Conservation (phyloP, 2,113 vertebrate species). For the Anguilla japonica region DNA sequence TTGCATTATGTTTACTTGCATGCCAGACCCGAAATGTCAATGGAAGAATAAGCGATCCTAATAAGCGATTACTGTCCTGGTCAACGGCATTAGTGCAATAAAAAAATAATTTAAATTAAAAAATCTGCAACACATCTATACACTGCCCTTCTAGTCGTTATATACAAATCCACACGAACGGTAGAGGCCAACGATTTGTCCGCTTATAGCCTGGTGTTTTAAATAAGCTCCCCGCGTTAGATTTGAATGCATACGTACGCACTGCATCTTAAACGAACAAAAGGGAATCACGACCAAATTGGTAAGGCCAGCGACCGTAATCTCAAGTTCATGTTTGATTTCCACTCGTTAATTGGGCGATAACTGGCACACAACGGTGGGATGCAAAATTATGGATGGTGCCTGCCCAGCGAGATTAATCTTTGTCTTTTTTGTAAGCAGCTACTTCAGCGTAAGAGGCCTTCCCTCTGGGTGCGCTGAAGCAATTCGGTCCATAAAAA, state of each 20-base stretch:
- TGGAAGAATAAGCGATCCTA: not conserved
- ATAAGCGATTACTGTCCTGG: not conserved
- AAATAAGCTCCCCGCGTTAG: not conserved
- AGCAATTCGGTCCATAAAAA: no score
- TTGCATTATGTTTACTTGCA: not conserved
- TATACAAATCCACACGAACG: not conserved
- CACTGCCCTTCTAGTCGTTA: not conserved
- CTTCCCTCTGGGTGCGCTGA: not conserved
- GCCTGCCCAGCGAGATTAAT: constrained; percentile 65
- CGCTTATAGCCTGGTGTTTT: not conserved
- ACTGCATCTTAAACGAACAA: constrained; percentile 53
- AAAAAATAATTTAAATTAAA: no score
- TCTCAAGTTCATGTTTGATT: constrained; percentile 51
- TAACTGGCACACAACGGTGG: not conserved
- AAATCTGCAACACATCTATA: not conserved
- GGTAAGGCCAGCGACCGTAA: constrained; percentile 60
- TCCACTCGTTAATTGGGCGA: constrained; percentile 51
- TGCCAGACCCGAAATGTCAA: not conserved
- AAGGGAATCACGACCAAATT: constrained; percentile 56
- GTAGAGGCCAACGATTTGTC: not conserved
- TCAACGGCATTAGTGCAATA: not conserved
- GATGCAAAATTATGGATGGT: constrained; percentile 42
- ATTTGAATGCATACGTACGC: constrained; percentile 41
- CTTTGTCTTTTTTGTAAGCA: constrained; percentile 40
- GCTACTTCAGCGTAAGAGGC: not conserved